phyloP scores from a whole-genome alignment of 2,113 vertebrate genomes.

The Solenodon paradoxus region DNA sequence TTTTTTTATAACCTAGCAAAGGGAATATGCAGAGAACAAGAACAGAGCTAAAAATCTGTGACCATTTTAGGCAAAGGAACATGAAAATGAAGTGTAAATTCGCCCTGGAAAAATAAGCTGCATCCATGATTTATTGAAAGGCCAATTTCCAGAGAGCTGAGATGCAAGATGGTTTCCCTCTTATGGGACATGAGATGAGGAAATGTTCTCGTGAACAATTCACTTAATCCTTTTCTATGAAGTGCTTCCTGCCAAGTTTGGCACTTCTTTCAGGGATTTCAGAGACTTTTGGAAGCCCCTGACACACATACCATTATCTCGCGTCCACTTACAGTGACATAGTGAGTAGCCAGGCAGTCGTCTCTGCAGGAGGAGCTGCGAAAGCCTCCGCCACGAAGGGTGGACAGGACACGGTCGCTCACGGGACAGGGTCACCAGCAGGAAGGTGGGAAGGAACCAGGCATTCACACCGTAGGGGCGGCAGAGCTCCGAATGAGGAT shows the following conservation, averaged over 20 bases:
- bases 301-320: neutral
- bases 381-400: too few species aligned
- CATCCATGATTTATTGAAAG: neutral
- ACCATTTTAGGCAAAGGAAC: constrained; percentile 30
- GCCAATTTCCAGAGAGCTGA: constrained; percentile 3
- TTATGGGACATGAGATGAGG: neutral
- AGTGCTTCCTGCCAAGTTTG: neutral
- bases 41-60: neutral
- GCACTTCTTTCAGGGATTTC: neutral
- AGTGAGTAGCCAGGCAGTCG: neutral
- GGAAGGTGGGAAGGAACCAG: too few species aligned
- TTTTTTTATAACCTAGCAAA: neutral
- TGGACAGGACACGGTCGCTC: too few species aligned
- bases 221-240: neutral
- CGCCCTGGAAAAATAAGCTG: neutral
- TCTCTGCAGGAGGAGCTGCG: neutral
- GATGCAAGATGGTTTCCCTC: neutral
- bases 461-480: too few species aligned
- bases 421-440: too few species aligned
- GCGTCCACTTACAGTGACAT: neutral
- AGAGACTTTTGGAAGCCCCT: neutral
- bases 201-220: constrained; percentile 7
- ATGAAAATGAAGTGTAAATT: constrained; percentile 16
- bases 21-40: neutral
- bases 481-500: too few species aligned